Percentiles rank a stretch among this genome's conserved stretches.
Evolutionary conservation across 1,140 invertebrate genomes (phyloP).

Genomic region (Anadara kagoshimensis): DNA sequence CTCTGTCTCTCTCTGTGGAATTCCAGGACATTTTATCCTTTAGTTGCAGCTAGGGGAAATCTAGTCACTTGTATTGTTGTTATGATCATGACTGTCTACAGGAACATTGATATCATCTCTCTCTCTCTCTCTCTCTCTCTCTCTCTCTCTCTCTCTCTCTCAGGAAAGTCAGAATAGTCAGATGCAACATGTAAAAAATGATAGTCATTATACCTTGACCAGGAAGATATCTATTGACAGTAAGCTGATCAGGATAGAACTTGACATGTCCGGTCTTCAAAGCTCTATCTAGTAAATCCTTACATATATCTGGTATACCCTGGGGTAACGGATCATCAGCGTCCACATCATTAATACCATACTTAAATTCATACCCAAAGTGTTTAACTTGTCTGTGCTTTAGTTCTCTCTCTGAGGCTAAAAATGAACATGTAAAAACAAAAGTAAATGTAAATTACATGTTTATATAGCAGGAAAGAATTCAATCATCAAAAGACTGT

Average conservation of each 20-base stretch:
- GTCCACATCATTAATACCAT: slow-evolving; percentile 92
- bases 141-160: no score
- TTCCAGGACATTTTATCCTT: no score
- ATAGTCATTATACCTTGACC: slow-evolving; percentile 85
- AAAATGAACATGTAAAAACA: not conserved
- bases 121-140: no score
- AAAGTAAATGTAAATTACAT: not conserved
- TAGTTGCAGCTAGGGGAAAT: no score
- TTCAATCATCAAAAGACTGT: no score
- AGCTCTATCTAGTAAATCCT: slow-evolving; percentile 81
- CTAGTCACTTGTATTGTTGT: no score
- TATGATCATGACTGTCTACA: no score
- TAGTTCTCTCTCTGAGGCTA: slow-evolving; percentile 21
- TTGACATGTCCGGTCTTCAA: slow-evolving; percentile 73
- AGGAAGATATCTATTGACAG: slow-evolving; percentile 92
- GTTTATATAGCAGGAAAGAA: no score
- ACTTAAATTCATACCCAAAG: slow-evolving; percentile 95
- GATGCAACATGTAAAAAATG: no score
- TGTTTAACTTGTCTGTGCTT: slow-evolving; percentile 94
- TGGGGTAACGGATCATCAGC: slow-evolving; percentile 80
- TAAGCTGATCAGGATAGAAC: slow-evolving; percentile 88
- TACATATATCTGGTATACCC: slow-evolving; percentile 82
- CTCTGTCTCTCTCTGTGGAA: no score
- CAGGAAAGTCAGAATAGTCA: no score
- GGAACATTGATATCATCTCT: no score